A percentile compares a stretch with the other conserved stretches of the same genome.
Evolutionary conservation across 2,797 vertebrate genomes (phyloP).

Genomic region (Hybognathus amarus): DNA sequence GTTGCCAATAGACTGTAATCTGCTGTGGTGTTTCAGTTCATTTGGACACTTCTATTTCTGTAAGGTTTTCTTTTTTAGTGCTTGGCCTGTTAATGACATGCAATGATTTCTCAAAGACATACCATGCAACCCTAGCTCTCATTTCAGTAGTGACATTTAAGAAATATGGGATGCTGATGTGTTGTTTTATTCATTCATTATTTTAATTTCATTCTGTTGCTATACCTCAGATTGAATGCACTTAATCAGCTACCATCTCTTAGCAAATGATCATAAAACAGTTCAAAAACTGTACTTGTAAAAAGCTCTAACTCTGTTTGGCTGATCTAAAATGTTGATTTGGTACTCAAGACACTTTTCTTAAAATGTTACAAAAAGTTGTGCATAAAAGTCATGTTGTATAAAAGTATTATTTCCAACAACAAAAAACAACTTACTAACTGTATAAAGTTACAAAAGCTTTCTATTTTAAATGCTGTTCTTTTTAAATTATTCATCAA

Average conservation of each 20-base stretch:
- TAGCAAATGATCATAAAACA: background rate
- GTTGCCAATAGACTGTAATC: constrained; percentile 38
- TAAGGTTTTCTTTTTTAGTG: constrained; percentile 4
- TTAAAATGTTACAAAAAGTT: no score
- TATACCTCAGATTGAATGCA: background rate
- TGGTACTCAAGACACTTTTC: no score
- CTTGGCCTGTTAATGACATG: background rate
- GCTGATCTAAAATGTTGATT: no score
- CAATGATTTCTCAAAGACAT: background rate
- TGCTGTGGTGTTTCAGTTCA: constrained; percentile 23
- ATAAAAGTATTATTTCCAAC: no score
- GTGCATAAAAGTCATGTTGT: no score
- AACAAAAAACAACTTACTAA: no score
- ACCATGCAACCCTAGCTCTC: background rate
- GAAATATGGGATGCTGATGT: background rate
- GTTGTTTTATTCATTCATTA: background rate
- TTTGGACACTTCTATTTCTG: constrained; percentile 21
- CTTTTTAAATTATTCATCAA: no score
- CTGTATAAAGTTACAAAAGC: no score
- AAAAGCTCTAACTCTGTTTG: background rate
- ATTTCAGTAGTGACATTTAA: background rate
- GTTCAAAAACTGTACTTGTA: background rate
- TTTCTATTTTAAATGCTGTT: no score
- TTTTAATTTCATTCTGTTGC: background rate
- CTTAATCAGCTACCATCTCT: background rate